Conservation (phyloP, 2,113 vertebrate species). For the Lonchura striata region DNA sequence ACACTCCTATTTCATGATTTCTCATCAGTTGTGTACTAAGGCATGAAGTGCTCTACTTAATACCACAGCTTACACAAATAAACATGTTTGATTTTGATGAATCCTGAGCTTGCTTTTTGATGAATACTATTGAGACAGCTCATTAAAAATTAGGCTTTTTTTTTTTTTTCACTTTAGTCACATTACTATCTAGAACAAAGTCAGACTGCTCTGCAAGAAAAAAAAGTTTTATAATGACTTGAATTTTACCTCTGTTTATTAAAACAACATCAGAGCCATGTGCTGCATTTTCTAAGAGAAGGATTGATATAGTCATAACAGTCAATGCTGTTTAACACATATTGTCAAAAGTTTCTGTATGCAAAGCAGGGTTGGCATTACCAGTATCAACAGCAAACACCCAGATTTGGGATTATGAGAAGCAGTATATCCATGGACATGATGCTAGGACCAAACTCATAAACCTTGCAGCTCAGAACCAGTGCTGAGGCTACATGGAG, state of each 20-base stretch:
- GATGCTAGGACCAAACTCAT: neutral
- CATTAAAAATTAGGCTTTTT: conserved; percentile 14
- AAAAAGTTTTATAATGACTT: conserved; percentile 26
- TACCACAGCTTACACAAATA: conserved; percentile 28
- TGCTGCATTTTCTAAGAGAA: neutral
- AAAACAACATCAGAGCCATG: conserved; percentile 14
- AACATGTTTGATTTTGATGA: conserved; percentile 53
- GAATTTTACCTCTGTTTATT: conserved; percentile 32
- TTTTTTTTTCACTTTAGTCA: conserved; percentile 22
- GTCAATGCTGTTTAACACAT: neutral
- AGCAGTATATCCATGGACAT: neutral
- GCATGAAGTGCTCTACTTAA: conserved; percentile 38
- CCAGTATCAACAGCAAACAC: neutral
- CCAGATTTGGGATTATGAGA: neutral
- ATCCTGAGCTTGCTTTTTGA: conserved; percentile 29
- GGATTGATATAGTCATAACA: neutral
- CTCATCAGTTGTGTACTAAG: neutral
- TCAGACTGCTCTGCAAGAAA: neutral
- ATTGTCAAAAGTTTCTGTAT: neutral
- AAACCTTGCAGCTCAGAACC: neutral
- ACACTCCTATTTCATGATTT: neutral
- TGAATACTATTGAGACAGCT: conserved; percentile 57
- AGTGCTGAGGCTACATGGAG: neutral
- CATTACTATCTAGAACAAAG: conserved; percentile 54
- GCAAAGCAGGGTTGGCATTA: neutral